A percentile compares a stretch with the other conserved stretches of the same genome.
phyloP scores from a whole-genome alignment of 1,140 invertebrate species.

The Thaumetopoea pityocampa region DNA sequence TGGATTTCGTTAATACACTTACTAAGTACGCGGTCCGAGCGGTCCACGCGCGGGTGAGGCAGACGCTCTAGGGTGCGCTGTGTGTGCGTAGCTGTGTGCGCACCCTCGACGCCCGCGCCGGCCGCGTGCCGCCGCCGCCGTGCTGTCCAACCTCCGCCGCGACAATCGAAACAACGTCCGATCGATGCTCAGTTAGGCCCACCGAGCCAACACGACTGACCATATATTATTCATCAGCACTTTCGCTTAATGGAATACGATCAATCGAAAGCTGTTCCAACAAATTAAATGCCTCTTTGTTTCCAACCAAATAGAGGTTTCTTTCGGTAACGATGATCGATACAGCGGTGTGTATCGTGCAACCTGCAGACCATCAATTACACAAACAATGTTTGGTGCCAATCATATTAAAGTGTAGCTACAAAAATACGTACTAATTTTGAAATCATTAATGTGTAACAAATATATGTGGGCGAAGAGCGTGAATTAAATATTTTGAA shows the following conservation, averaged over 20 bases:
- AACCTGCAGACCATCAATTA: no score
- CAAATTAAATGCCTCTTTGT: slow-evolving; percentile 48
- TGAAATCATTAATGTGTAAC: slow-evolving; percentile 2
- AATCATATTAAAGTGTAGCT: no score
- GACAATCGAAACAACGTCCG: slow-evolving; percentile 13
- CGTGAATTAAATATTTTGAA: not conserved
- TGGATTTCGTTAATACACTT: slow-evolving; percentile 75
- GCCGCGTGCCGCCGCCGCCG: slow-evolving; percentile 18
- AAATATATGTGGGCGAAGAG: no score
- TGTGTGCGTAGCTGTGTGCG: slow-evolving; percentile 42
- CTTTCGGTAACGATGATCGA: slow-evolving; percentile 16
- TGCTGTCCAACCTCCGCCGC: slow-evolving; percentile 15
- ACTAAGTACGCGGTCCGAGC: slow-evolving; percentile 44
- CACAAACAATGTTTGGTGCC: no score
- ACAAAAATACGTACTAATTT: no score
- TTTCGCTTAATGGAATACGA: slow-evolving; percentile 45
- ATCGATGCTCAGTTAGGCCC: slow-evolving; percentile 32
- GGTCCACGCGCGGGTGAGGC: slow-evolving; percentile 10
- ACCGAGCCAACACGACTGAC: slow-evolving; percentile 28
- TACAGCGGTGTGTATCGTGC: slow-evolving; percentile 12
- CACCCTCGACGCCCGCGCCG: slow-evolving; percentile 22
- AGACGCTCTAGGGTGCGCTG: slow-evolving; percentile 31
- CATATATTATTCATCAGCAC: slow-evolving; percentile 45
- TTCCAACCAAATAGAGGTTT: slow-evolving; percentile 28
- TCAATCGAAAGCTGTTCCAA: slow-evolving; percentile 50